Evolutionary conservation across 2,113 vertebrate species (phyloP).

Genomic region (Sterna hirundo): DNA sequence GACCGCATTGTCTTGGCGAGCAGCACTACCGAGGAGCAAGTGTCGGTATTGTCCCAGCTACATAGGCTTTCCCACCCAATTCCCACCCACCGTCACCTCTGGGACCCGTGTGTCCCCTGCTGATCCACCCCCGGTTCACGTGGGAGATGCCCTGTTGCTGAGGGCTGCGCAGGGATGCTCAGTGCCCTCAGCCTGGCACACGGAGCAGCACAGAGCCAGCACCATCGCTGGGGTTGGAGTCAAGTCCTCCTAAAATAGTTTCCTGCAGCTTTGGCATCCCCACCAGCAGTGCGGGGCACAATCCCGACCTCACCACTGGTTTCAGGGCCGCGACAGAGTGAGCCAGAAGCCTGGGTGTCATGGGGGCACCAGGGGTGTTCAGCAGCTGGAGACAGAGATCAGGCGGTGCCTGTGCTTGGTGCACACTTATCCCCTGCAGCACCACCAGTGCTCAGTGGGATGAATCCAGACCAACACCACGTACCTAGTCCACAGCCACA

Average conservation of each 20-base stretch:
- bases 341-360: neutral
- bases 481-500: neutral
- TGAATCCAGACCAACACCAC: neutral
- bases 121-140: fast-evolving
- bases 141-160: neutral
- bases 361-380: neutral
- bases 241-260: neutral
- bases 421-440: neutral
- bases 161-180: neutral
- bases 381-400: neutral
- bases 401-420: neutral
- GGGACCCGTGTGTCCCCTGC: fast-evolving
- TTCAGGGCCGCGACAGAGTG: neutral
- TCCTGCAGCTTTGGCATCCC: neutral
- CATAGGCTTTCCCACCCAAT: neutral
- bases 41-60: neutral
- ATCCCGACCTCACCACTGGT: neutral
- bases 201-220: neutral
- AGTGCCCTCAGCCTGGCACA: neutral
- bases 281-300: neutral
- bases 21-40: fast-evolving
- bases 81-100: neutral
- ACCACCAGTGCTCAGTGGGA: neutral
- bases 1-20: neutral
- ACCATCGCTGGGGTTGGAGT: neutral